A percentile compares a stretch with the other conserved stretches of the same genome.
phyloP scores from a whole-genome alignment of 2,113 vertebrate species.

The Podarcis cretensis region DNA sequence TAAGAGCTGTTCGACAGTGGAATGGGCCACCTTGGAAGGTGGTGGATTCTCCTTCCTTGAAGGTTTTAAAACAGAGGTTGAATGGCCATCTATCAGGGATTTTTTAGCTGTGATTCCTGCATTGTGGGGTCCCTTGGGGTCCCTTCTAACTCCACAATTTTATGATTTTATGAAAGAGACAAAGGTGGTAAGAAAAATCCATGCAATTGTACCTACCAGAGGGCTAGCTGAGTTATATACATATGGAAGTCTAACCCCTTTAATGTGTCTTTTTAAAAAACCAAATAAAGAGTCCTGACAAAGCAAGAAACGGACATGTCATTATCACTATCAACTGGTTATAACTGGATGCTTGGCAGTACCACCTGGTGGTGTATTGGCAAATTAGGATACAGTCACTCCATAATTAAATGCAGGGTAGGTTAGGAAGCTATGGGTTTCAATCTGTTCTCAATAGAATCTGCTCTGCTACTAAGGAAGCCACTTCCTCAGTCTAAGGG shows the following conservation, averaged over 20 bases:
- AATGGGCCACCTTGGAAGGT: too few species aligned
- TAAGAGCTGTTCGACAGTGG: too few species aligned
- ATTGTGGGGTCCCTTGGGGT: too few species aligned
- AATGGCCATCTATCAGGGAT: too few species aligned
- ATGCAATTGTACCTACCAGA: background rate
- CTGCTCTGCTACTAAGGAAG: background rate
- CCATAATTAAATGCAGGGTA: background rate
- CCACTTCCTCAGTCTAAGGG: background rate
- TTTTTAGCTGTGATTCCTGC: too few species aligned
- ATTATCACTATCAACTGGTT: background rate
- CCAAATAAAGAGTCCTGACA: background rate
- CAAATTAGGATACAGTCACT: background rate
- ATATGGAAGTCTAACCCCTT: too few species aligned
- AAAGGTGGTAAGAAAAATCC: background rate
- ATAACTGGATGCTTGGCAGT: background rate
- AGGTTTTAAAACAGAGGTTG: too few species aligned
- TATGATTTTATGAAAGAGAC: background rate
- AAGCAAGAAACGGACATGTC: background rate
- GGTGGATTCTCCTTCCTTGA: too few species aligned
- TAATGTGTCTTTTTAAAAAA: too few species aligned
- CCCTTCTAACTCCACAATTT: too few species aligned
- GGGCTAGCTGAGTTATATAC: too few species aligned
- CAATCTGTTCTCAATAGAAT: background rate
- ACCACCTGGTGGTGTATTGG: background rate
- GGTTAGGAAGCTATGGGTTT: background rate